These are phyloP conservation scores for Tursiops truncatus DNA, from an alignment of 2,113 vertebrate genomes.

Conservation along the genomic window DNA sequence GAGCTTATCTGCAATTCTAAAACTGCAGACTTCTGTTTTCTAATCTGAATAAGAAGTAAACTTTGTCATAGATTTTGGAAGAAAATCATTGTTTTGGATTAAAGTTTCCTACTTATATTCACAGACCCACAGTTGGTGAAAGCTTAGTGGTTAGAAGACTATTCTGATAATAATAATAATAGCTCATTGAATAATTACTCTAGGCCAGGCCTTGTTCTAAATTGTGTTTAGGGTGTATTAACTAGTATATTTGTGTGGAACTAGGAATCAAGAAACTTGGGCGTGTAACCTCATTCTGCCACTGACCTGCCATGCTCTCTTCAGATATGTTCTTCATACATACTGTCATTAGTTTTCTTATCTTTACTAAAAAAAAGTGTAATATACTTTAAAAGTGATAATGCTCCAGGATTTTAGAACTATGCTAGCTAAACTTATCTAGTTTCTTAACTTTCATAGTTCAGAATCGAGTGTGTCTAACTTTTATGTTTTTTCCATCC, in stretches of 20 bases:
- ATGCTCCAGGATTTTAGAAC: background rate
- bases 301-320: background rate
- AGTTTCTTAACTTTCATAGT: background rate
- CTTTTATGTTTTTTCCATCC: background rate
- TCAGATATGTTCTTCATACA: background rate
- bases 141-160: background rate
- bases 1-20: conserved; percentile 42
- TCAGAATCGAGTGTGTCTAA: background rate
- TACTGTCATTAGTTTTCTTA: background rate
- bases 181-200: background rate
- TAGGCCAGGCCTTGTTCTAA: background rate
- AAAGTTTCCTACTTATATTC: conserved; percentile 26
- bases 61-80: background rate
- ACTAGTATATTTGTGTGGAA: background rate
- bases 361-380: background rate
- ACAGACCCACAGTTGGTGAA: background rate
- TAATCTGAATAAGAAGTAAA: conserved; percentile 22
- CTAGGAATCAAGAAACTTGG: background rate
- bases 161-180: background rate
- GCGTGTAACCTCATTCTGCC: background rate
- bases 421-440: background rate
- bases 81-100: background rate
- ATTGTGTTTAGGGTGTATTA: background rate
- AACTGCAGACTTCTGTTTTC: background rate
- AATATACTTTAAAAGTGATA: background rate